phyloP scores from a whole-genome alignment of 2,113 vertebrate genomes.

The Cepphus grylle region DNA sequence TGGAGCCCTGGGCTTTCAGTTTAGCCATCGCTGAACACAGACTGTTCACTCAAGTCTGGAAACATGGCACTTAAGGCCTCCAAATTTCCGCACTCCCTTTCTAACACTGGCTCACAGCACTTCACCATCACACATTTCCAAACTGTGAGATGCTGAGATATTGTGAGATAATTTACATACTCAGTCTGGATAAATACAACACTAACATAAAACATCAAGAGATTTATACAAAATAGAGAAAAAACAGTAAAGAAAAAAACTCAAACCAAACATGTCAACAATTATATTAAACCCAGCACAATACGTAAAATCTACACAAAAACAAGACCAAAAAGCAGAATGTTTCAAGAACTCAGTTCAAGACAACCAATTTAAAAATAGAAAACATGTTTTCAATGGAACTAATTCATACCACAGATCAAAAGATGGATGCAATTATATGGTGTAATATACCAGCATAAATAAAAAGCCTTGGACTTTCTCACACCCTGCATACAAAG shows the following conservation, averaged over 20 bases:
- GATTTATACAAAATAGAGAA: neutral
- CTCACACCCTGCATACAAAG: constrained; percentile 53
- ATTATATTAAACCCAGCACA: constrained; percentile 35
- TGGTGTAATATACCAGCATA: constrained; percentile 50
- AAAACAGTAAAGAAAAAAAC: neutral
- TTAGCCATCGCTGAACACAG: neutral
- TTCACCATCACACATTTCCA: neutral
- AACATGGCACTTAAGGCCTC: neutral
- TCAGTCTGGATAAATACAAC: neutral
- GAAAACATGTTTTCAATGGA: constrained; percentile 66
- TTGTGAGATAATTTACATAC: neutral
- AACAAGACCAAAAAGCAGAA: constrained; percentile 12
- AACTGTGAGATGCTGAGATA: neutral
- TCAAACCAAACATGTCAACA: neutral
- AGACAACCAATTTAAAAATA: constrained; percentile 55
- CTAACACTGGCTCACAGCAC: neutral
- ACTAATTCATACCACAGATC: constrained; percentile 62
- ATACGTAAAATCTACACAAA: constrained; percentile 51
- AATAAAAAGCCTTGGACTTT: constrained; percentile 60
- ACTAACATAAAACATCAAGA: neutral
- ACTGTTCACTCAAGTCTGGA: neutral
- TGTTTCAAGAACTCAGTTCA: constrained; percentile 40
- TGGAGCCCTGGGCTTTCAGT: neutral
- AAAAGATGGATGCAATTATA: constrained; percentile 65
- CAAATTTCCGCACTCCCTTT: neutral